A percentile compares a stretch with the other conserved stretches of the same genome.
phyloP scores from a whole-genome alignment of 2,113 vertebrate genomes.

The Callaeas wilsoni region DNA sequence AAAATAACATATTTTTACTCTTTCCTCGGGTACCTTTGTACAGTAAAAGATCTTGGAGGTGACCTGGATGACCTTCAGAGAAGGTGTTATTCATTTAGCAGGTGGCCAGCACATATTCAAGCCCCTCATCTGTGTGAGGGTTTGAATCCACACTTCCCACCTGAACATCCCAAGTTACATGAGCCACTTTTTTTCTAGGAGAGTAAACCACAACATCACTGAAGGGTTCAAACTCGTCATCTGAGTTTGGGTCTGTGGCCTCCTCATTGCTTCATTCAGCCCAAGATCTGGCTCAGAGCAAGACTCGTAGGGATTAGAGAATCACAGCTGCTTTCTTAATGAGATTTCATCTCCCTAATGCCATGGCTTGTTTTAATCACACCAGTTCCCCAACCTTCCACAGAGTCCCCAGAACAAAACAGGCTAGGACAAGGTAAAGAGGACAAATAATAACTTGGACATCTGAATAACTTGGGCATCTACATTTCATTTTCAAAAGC shows the following conservation, averaged over 20 bases:
- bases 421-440: not conserved
- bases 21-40: not conserved
- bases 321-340: not conserved
- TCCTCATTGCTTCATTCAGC: not conserved
- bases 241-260: not conserved
- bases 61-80: not conserved
- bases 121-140: not conserved
- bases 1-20: not conserved
- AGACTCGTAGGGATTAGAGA: not conserved
- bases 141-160: not conserved
- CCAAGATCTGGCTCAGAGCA: not conserved
- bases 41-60: not conserved
- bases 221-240: not conserved
- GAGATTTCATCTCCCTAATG: not conserved
- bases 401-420: not conserved
- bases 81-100: not conserved
- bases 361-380: not conserved
- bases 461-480: not conserved
- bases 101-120: not conserved
- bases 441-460: not conserved
- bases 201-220: not conserved
- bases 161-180: rapidly evolving
- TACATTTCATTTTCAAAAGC: not conserved
- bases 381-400: not conserved
- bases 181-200: not conserved